Conservation (phyloP, 2,797 vertebrate genomes). For the Enteromius treurensis region DNA sequence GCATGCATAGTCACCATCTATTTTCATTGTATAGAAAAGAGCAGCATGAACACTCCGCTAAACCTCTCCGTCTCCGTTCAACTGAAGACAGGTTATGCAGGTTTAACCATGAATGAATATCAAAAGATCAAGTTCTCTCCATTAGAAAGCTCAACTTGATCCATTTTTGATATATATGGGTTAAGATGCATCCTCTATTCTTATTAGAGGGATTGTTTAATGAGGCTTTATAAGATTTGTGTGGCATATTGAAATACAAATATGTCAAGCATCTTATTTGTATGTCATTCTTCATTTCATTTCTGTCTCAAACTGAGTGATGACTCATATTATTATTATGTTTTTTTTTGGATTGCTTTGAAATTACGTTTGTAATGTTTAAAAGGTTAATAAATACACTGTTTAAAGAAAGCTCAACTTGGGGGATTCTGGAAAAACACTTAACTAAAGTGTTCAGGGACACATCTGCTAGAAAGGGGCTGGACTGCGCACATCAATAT, state of each 20-base stretch:
- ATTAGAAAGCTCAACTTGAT: not conserved
- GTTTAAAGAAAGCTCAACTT: not conserved
- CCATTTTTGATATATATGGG: too few species aligned
- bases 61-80: not conserved
- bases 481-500: slow-evolving; percentile 42
- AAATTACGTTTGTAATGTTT: too few species aligned
- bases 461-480: slow-evolving; percentile 26
- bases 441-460: slow-evolving; percentile 21
- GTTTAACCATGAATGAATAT: not conserved
- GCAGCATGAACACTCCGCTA: not conserved
- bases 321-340: too few species aligned
- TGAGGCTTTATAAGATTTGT: too few species aligned
- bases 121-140: not conserved
- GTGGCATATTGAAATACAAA: too few species aligned
- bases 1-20: not conserved
- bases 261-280: too few species aligned
- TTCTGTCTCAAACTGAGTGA: too few species aligned
- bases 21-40: not conserved
- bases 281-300: too few species aligned
- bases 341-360: too few species aligned
- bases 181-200: too few species aligned
- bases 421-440: not conserved
- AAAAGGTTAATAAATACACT: too few species aligned
- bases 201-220: too few species aligned
- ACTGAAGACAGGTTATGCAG: not conserved